A percentile compares a stretch with the other conserved stretches of the same genome.
Evolutionary conservation across 2,888 invertebrate species (phyloP).

Genomic region (Cetonia aurata): DNA sequence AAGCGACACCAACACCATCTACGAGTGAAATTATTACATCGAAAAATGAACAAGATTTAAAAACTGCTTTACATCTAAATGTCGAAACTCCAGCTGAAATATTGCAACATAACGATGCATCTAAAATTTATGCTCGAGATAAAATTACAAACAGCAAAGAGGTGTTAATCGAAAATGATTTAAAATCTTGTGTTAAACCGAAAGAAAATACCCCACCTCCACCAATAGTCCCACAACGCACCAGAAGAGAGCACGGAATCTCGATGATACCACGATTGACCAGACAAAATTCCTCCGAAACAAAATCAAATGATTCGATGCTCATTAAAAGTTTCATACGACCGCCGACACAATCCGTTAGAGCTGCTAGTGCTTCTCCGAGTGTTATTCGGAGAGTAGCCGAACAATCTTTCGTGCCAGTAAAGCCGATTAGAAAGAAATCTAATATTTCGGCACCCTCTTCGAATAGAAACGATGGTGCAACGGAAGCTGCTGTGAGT

Average conservation of each 20-base stretch:
- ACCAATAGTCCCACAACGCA: slow-evolving; percentile 27
- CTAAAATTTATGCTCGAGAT: too few species aligned
- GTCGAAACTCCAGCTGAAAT: too few species aligned
- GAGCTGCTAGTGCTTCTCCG: slow-evolving; percentile 41
- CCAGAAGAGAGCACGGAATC: slow-evolving; percentile 28
- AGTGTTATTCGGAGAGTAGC: slow-evolving; percentile 26
- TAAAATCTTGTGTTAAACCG: too few species aligned
- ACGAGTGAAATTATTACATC: too few species aligned
- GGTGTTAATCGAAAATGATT: too few species aligned
- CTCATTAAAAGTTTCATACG: slow-evolving; percentile 36
- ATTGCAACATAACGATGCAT: too few species aligned
- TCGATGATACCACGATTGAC: slow-evolving; percentile 39
- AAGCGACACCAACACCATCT: too few species aligned
- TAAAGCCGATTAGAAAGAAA: slow-evolving; percentile 42
- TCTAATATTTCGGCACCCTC: slow-evolving; percentile 27
- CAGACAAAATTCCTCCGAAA: slow-evolving; percentile 56
- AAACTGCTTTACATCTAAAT: too few species aligned
- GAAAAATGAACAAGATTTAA: too few species aligned
- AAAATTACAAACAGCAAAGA: too few species aligned
- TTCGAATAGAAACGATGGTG: slow-evolving; percentile 6
- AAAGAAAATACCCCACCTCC: slow-evolving; percentile 8
- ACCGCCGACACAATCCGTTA: slow-evolving; percentile 3
- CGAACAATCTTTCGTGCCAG: slow-evolving; percentile 14
- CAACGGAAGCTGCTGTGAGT: background rate
- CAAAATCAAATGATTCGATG: slow-evolving; percentile 58